phyloP scores from a whole-genome alignment of 2,113 vertebrate species.

The Thunnus maccoyii region DNA sequence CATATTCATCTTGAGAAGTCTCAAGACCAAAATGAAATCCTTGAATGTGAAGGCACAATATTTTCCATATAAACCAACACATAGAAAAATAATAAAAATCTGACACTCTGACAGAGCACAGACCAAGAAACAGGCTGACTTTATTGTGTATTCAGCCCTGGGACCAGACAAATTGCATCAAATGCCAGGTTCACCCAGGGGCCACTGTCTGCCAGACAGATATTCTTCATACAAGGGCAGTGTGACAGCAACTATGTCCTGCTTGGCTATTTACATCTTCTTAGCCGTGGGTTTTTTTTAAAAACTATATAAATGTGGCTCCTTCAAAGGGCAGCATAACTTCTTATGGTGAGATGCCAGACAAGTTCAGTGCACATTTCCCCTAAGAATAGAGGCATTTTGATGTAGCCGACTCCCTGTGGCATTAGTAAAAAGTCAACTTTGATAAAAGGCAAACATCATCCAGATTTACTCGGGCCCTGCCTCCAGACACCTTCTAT shows the following conservation, averaged over 20 bases:
- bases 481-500: constrained; percentile 51
- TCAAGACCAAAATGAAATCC: constrained; percentile 6
- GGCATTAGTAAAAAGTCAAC: constrained; percentile 78
- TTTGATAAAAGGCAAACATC: constrained; percentile 77
- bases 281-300: constrained; percentile 39
- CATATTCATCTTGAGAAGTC: constrained; percentile 8
- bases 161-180: constrained; percentile 73
- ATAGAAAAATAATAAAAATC: constrained; percentile 16
- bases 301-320: constrained; percentile 43
- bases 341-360: constrained; percentile 53
- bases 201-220: constrained; percentile 62
- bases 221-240: constrained; percentile 71
- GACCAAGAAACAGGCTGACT: constrained; percentile 33
- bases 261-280: constrained; percentile 62
- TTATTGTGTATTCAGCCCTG: constrained; percentile 56
- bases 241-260: constrained; percentile 55
- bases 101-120: constrained; percentile 32
- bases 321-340: constrained; percentile 62
- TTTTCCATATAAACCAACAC: not conserved
- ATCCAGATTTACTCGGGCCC: constrained; percentile 49
- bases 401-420: constrained; percentile 62
- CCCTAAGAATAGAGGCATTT: constrained; percentile 71
- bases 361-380: constrained; percentile 75
- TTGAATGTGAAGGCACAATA: not conserved
- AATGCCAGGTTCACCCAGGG: constrained; percentile 75